A percentile compares a stretch with the other conserved stretches of the same genome.
phyloP scores from a whole-genome alignment of 2,797 vertebrate species.

The Bucorvus abyssinicus region DNA sequence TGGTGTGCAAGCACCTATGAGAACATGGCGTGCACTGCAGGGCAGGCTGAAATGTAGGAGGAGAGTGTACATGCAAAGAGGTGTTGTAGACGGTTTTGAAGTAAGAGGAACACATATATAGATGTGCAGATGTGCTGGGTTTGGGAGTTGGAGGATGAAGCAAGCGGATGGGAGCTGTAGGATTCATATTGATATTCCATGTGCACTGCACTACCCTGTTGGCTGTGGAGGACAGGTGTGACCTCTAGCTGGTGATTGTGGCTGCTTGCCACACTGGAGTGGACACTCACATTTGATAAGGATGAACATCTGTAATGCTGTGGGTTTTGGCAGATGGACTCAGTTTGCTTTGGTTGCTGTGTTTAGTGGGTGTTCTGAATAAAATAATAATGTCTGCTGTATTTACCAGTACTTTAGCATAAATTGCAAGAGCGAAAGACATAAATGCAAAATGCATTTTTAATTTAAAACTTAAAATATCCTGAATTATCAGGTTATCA shows the following conservation, averaged over 20 bases:
- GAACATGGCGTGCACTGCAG: fast-evolving
- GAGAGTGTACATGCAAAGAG: not conserved
- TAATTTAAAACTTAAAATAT: not conserved
- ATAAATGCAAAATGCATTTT: not conserved
- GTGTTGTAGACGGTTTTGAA: not conserved
- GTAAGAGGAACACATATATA: not conserved
- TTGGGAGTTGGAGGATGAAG: not conserved
- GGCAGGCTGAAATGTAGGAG: not conserved
- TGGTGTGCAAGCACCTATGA: fast-evolving
- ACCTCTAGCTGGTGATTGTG: not conserved
- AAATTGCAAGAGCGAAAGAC: not conserved
- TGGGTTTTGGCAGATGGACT: not conserved
- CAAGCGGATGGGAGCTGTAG: not conserved
- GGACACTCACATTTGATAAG: not conserved
- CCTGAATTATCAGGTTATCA: not conserved
- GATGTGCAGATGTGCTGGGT: fast-evolving
- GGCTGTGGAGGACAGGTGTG: not conserved
- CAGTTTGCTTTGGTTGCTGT: not conserved
- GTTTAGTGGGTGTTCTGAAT: too few relatives aligned
- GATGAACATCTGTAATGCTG: not conserved
- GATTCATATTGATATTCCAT: fast-evolving
- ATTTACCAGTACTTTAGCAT: not conserved
- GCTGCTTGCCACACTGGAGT: not conserved
- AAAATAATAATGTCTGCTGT: not conserved
- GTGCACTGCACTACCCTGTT: not conserved